Conservation (phyloP, 2,888 invertebrate genomes). For the Ormyrus nitidulus region DNA sequence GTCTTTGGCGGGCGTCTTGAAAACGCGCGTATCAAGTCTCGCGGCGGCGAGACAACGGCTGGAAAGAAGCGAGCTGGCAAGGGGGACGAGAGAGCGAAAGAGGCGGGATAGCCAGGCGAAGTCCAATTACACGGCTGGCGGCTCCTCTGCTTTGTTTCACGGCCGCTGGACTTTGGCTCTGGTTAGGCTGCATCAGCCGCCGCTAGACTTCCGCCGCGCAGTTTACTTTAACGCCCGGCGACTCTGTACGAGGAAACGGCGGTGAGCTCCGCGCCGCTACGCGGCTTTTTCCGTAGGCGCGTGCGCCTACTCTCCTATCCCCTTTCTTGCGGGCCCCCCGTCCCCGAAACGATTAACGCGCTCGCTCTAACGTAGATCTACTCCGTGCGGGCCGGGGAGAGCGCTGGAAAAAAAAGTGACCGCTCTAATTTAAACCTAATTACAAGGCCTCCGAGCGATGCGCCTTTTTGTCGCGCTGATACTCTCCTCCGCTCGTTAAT, state of each 20-base stretch:
- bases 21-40: not conserved
- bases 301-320: slow-evolving; percentile 47
- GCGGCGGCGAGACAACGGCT: slow-evolving; percentile 16
- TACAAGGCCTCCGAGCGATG: slow-evolving; percentile 22
- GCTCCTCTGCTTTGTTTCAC: slow-evolving; percentile 74
- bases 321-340: slow-evolving; percentile 64
- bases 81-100: slow-evolving; percentile 8
- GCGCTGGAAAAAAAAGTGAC: slow-evolving; percentile 22
- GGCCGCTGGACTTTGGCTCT: slow-evolving; percentile 71
- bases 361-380: slow-evolving; percentile 36
- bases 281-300: slow-evolving; percentile 18
- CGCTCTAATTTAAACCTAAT: slow-evolving; percentile 57
- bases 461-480: not conserved
- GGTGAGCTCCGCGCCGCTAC: not conserved
- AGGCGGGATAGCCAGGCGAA: slow-evolving; percentile 57
- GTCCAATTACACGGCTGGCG: slow-evolving; percentile 75
- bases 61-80: slow-evolving; percentile 12
- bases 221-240: slow-evolving; percentile 58
- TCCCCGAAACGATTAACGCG: slow-evolving; percentile 66
- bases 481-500: slow-evolving; percentile 27
- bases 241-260: slow-evolving; percentile 10
- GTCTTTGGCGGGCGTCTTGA: slow-evolving; percentile 23
- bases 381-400: not conserved
- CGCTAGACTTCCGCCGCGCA: slow-evolving; percentile 53
- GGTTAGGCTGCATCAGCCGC: slow-evolving; percentile 34